phyloP scores from a whole-genome alignment of 2,888 invertebrate genomes.

The Macaria notata region DNA sequence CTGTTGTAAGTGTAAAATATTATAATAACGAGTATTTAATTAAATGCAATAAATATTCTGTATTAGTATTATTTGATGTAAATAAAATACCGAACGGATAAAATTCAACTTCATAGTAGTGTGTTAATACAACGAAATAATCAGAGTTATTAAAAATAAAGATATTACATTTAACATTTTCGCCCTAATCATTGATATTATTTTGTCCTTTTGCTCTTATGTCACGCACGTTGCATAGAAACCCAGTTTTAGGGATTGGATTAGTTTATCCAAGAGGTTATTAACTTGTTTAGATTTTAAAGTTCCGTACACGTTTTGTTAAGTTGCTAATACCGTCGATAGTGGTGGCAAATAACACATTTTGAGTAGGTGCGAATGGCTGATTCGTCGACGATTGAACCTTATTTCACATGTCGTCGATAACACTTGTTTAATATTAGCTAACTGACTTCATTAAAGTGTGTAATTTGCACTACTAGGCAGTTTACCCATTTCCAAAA shows the following conservation, averaged over 20 bases:
- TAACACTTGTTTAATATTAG: neutral
- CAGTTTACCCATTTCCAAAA: conserved; percentile 63
- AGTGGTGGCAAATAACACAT: conserved; percentile 3
- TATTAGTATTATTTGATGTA: conserved; percentile 73
- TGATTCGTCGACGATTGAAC: neutral
- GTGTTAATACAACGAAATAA: conserved; percentile 47
- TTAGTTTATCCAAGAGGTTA: neutral
- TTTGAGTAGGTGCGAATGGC: conserved; percentile 1
- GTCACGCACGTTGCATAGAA: conserved; percentile 5
- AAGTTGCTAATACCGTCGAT: conserved; percentile 48
- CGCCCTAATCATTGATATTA: conserved; percentile 2
- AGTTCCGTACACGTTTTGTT: conserved; percentile 51
- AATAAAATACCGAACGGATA: conserved; percentile 46
- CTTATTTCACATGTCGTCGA: too few relatives aligned
- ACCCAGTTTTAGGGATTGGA: neutral
- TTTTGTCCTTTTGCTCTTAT: conserved; percentile 7
- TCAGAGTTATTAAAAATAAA: conserved; percentile 8
- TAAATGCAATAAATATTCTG: conserved; percentile 79
- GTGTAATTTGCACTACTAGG: conserved; percentile 2
- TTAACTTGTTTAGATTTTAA: conserved; percentile 4
- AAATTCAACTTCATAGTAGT: conserved; percentile 54
- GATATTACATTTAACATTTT: conserved; percentile 15
- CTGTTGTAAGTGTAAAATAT: conserved; percentile 77
- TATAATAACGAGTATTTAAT: conserved; percentile 73
- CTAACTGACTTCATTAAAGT: conserved; percentile 1